A percentile compares a stretch with the other conserved stretches of the same genome.
These are phyloP conservation scores for Halocynthia aurantium DNA, from an alignment of 23 tunicate genomes.

Conservation along the genomic window DNA sequence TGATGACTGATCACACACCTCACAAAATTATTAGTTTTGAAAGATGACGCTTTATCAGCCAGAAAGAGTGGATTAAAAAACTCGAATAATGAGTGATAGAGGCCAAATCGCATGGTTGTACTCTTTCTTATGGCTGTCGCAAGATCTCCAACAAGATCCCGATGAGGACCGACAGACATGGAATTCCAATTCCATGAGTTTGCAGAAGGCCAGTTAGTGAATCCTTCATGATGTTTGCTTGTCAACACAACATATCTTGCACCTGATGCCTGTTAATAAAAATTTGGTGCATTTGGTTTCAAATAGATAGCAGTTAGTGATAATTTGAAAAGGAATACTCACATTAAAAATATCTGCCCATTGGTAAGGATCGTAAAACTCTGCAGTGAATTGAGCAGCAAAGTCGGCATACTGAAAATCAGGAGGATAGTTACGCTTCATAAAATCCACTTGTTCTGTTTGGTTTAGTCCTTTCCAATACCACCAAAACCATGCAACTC, in stretches of 20 bases:
- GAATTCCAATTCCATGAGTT: conserved; percentile 74
- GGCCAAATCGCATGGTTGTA: conserved; percentile 53
- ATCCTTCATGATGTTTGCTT: conserved; percentile 91
- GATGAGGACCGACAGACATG: conserved; percentile 66
- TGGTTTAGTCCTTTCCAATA: conserved; percentile 32
- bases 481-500: conserved; percentile 48
- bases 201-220: conserved; percentile 79
- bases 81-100: conserved; percentile 77
- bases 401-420: conserved; percentile 31
- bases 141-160: conserved; percentile 86
- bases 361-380: conserved; percentile 31
- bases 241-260: conserved; percentile 80
- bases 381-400: conserved; percentile 33
- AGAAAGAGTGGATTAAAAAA: conserved; percentile 67
- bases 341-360: conserved; percentile 45
- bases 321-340: not conserved
- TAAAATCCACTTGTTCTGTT: conserved; percentile 16
- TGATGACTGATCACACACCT: not conserved
- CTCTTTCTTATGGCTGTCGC: conserved; percentile 52
- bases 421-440: conserved; percentile 31
- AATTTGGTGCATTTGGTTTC: too few species aligned
- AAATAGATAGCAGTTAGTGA: too few species aligned
- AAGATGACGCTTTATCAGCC: not conserved
- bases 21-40: conserved; percentile 17
- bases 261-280: conserved; percentile 33